Conservation (phyloP, 2,888 invertebrate species). For the Synanthedon formicaeformis region DNA sequence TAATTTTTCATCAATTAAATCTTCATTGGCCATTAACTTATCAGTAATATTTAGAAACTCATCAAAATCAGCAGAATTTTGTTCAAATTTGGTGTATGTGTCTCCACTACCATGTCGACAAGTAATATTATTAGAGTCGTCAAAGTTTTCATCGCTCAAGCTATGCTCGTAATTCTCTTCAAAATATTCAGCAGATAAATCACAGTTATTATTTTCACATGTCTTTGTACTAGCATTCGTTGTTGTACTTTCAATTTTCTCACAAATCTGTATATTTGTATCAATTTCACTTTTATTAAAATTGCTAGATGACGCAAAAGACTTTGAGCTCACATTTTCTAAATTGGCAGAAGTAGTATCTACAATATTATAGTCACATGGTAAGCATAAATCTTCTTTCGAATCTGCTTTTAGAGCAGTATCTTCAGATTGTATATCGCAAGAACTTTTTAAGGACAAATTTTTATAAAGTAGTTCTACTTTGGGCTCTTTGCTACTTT, state of each 20-base stretch:
- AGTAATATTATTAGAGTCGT: conserved; percentile 26
- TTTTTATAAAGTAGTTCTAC: conserved; percentile 52
- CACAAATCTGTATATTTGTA: neutral
- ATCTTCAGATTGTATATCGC: conserved; percentile 23
- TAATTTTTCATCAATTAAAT: conserved; percentile 15
- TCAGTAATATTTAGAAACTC: conserved; percentile 57
- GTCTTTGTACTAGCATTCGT: neutral
- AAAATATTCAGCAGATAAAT: conserved; percentile 34
- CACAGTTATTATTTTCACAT: conserved; percentile 3
- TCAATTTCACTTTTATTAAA: neutral
- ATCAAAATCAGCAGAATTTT: conserved; percentile 49
- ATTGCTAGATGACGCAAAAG: conserved; percentile 9
- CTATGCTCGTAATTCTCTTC: conserved; percentile 41
- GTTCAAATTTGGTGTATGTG: conserved; percentile 60
- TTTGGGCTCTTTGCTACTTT: conserved; percentile 19
- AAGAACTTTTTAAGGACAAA: conserved; percentile 34
- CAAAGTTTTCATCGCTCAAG: conserved; percentile 30
- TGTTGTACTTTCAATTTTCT: neutral
- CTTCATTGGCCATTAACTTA: conserved; percentile 36
- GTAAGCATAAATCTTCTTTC: conserved; percentile 18
- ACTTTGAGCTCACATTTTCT: conserved; percentile 10
- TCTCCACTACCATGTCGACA: conserved; percentile 55
- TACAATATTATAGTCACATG: conserved; percentile 13
- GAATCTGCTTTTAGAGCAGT: conserved; percentile 13
- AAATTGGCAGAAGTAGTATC: conserved; percentile 15